Evolutionary conservation across 2,888 invertebrate species (phyloP).

Genomic region (Limenitis camilla): DNA sequence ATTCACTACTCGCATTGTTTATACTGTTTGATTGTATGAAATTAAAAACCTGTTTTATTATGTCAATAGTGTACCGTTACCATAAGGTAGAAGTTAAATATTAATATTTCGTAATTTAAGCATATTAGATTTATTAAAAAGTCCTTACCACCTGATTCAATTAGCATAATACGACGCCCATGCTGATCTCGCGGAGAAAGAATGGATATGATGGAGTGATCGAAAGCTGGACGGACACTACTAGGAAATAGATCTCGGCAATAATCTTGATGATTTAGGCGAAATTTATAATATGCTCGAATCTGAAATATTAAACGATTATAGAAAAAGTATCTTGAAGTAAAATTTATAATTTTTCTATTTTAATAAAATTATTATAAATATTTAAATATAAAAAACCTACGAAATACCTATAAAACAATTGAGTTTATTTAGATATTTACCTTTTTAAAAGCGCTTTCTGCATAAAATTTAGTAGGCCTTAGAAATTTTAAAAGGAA

Average conservation of each 20-base stretch:
- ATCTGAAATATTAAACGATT: slow-evolving; percentile 67
- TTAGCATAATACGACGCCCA: slow-evolving; percentile 79
- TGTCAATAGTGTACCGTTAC: too few relatives aligned
- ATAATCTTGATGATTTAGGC: slow-evolving; percentile 75
- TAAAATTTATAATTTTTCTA: too few relatives aligned
- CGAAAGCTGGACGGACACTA: slow-evolving; percentile 76
- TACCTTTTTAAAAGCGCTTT: slow-evolving; percentile 85
- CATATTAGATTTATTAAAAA: too few relatives aligned
- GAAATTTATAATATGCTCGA: slow-evolving; percentile 82
- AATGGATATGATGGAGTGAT: slow-evolving; percentile 79
- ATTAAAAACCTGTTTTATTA: neutral
- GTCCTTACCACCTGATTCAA: slow-evolving; percentile 80
- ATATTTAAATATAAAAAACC: too few relatives aligned
- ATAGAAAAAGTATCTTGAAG: too few relatives aligned
- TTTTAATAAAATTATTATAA: too few relatives aligned
- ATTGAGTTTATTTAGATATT: too few relatives aligned
- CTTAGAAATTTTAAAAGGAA: slow-evolving; percentile 86
- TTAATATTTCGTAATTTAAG: too few relatives aligned
- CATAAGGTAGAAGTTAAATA: too few relatives aligned
- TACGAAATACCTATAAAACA: too few relatives aligned
- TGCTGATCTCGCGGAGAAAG: slow-evolving; percentile 79
- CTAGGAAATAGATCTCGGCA: slow-evolving; percentile 78
- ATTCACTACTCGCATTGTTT: neutral
- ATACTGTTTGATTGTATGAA: neutral
- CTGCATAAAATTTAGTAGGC: slow-evolving; percentile 90